Evolutionary conservation across 2,113 vertebrate species (phyloP), one percentile per base, ranked within the genome.

Genomic region (Acinonyx jubatus): DNA sequence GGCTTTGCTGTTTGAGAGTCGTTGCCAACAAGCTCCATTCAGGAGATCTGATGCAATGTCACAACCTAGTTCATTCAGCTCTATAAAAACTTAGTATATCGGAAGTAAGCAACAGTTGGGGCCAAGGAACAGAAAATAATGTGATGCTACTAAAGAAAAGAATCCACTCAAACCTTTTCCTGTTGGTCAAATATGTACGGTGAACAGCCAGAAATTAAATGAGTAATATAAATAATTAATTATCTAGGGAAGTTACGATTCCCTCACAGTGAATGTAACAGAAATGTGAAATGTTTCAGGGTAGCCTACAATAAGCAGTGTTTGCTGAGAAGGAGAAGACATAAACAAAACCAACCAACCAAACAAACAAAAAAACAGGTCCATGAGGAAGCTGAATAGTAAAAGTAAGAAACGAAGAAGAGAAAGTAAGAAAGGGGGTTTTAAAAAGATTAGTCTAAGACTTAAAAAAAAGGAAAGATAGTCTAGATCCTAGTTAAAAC

Each of bases 41-140:
- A 97, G 91, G 48, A 96, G 94, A 91, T 97, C 97, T 98, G 97
- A 98, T 97, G 97, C 98, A 98, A 98, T 87, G 97, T 57, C 86
- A 95, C 65, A 92, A 92, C 3, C 79, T 21, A 29, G 68, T 89
- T 94, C 98, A 98, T 97, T 98, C 97, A 97, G 81, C 84, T 96
- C 97, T 82, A 92, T 16, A 91, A 89, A 97, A 96, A 91, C 76
- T 82, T 86, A 87, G 57, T n/a, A 19, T 73, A 85, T 80, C 3
- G 0, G 79, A 96, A 97, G 92, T 91, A 94, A 96, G 38, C 82
- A 69, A 87, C 12, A 65, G 13, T 8, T 45, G 33, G 63, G 66
- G 31, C 45, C 69, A 80, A 91, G 69, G 48, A 90, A 81, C 4
- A 33, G 55, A 97, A 88, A 90, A 93, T 29, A 89, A 81, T 52